These are phyloP conservation scores for Zoanthus sansibaricus DNA, from an alignment of 92 coral and sea anemone genomes.

Conservation along the genomic window DNA sequence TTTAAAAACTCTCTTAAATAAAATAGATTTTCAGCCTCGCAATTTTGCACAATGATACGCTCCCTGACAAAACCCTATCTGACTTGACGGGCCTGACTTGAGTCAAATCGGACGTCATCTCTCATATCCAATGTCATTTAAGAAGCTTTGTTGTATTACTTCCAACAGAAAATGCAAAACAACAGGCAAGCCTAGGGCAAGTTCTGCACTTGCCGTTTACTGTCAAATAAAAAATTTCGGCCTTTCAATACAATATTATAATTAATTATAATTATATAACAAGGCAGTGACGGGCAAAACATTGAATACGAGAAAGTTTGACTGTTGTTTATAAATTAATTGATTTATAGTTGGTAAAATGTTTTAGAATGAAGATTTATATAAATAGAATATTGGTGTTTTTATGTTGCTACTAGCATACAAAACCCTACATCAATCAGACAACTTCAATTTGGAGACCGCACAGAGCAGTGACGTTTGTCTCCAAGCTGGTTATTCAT, in stretches of 20 bases:
- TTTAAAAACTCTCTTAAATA: neutral
- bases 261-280: too few relatives aligned
- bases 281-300: too few relatives aligned
- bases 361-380: too few relatives aligned
- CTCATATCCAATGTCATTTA: neutral
- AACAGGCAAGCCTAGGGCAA: too few relatives aligned
- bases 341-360: too few relatives aligned
- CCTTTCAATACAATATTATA: too few relatives aligned
- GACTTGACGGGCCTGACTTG: neutral
- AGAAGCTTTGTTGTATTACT: neutral
- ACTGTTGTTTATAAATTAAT: too few relatives aligned
- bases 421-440: neutral
- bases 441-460: neutral
- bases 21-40: neutral
- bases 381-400: neutral
- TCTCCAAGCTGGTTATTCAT: neutral
- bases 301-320: too few relatives aligned
- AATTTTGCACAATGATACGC: neutral
- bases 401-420: neutral
- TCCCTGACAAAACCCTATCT: neutral
- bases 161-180: neutral
- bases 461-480: neutral
- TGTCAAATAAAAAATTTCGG: too few relatives aligned
- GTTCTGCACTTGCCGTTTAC: too few relatives aligned
- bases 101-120: neutral